Conservation (phyloP, 2,113 vertebrate species). For the Anolis sagrei region DNA sequence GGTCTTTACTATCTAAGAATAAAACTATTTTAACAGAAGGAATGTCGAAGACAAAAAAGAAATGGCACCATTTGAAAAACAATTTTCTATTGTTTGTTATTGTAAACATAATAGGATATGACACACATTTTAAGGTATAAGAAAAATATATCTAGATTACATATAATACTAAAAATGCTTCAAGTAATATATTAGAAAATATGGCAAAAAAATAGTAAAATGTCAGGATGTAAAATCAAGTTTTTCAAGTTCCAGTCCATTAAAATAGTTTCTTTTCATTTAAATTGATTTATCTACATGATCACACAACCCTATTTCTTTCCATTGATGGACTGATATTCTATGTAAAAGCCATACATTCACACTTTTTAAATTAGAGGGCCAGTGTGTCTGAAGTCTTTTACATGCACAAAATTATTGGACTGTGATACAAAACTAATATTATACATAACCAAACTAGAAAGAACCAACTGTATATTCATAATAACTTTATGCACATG, state of each 20-base stretch:
- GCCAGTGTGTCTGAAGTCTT: background rate
- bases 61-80: background rate
- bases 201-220: background rate
- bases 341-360: background rate
- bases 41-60: background rate
- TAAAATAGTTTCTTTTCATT: background rate
- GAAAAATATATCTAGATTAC: background rate
- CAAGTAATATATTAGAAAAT: background rate
- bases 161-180: background rate
- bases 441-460: background rate
- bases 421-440: conserved; percentile 1
- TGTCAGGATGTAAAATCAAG: background rate
- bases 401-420: background rate
- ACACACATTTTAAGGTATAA: background rate
- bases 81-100: background rate
- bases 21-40: background rate
- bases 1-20: background rate
- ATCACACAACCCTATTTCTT: background rate
- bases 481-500: background rate
- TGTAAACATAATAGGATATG: background rate
- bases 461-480: background rate
- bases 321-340: background rate
- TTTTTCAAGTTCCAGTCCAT: background rate
- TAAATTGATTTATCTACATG: background rate
- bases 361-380: background rate